Percentiles rank a stretch among this genome's conserved stretches.
Evolutionary conservation across 2,797 vertebrate genomes (phyloP).

Genomic region (Microctenopoma lineatum): DNA sequence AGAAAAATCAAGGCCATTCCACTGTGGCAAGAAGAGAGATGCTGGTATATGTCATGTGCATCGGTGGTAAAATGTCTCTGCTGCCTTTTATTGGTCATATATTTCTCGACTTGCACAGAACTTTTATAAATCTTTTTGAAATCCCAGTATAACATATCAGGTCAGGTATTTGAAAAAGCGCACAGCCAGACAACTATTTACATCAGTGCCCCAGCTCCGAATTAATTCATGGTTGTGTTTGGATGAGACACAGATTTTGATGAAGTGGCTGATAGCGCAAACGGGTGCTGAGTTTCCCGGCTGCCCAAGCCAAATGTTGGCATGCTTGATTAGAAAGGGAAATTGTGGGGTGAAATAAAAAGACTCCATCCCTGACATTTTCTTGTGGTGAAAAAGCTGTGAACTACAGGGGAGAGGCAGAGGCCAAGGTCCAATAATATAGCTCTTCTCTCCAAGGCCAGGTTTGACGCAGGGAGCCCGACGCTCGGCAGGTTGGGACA

Average conservation of each 20-base stretch:
- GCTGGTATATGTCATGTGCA: conserved; percentile 47
- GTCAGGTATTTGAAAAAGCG: conserved; percentile 59
- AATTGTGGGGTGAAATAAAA: conserved; percentile 63
- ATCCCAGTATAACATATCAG: conserved; percentile 63
- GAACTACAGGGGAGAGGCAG: conserved; percentile 72
- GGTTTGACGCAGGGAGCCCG: conserved; percentile 79
- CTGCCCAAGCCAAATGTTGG: conserved; percentile 59
- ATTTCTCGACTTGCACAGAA: conserved; percentile 55
- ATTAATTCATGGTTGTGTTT: conserved; percentile 68
- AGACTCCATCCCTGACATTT: conserved; percentile 68
- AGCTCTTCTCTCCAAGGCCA: conserved; percentile 78
- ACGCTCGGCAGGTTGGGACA: conserved; percentile 67
- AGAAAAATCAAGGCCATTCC: conserved; percentile 34
- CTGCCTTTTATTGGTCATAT: conserved; percentile 59
- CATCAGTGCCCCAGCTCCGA: conserved; percentile 49
- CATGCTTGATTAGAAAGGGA: conserved; percentile 66
- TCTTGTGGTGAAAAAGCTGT: conserved; percentile 70
- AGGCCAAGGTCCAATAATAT: conserved; percentile 79
- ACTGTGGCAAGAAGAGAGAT: conserved; percentile 38
- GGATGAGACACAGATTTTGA: conserved; percentile 70
- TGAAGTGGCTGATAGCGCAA: conserved; percentile 67
- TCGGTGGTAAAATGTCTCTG: conserved; percentile 36
- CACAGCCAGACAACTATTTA: conserved; percentile 54
- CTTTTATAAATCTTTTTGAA: conserved; percentile 57
- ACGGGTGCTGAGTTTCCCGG: conserved; percentile 62